Base-by-base conservation (phyloP, 2,113 vertebrate genomes). In the Nipponia nippon region DNA sequence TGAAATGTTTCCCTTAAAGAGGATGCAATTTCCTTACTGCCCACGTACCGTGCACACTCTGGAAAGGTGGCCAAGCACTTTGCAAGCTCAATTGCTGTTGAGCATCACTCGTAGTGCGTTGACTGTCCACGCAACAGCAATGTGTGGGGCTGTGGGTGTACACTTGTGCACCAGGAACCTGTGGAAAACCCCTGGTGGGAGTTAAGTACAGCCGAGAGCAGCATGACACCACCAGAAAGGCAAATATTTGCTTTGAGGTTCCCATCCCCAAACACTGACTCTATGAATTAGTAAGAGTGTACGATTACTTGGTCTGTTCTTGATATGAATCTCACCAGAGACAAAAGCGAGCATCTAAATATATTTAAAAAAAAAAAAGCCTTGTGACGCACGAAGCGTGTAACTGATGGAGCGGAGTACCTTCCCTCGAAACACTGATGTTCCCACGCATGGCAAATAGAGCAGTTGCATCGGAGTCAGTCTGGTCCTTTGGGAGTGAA, bases 31-130 rank as follows among this genome's bases (percentile, higher is more conserved):
- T 38, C n/a, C 42, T 50, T n/a, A 2, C 44, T 83, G 89, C 66
- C 61, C 66, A 15, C 13, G 1, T 46, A 2, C 65, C 16, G 8
- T 58, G 40, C 17, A 1, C 2, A 2, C 46, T 44, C 4, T 38
- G 55, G 9, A n/a, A 10, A 36, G 53, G 44, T 2, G 53, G 14
- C 44, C 27, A 34, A 44, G 46, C n/a, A 0, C n/a, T 69, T 22
- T 7, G 44, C 23, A 20, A 50, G 63, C 47, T 71, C 46, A 75
- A 2, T 23, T 66, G 36, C 65, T 65, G 20, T 26, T 63, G 20
- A 9, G 5, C 56, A 26, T 11, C 22, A 0, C 27, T 83, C 1
- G 0, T 4, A n/a, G 13, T 0, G 15, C 10, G 0, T 13, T 4
- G 20, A 2, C n/a, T 56, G 4, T 17, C 3, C 30, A 10, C 1